Evolutionary conservation across 2,113 vertebrate genomes (phyloP), one percentile per base, ranked within the genome.

Genomic region (Ovis aries): DNA sequence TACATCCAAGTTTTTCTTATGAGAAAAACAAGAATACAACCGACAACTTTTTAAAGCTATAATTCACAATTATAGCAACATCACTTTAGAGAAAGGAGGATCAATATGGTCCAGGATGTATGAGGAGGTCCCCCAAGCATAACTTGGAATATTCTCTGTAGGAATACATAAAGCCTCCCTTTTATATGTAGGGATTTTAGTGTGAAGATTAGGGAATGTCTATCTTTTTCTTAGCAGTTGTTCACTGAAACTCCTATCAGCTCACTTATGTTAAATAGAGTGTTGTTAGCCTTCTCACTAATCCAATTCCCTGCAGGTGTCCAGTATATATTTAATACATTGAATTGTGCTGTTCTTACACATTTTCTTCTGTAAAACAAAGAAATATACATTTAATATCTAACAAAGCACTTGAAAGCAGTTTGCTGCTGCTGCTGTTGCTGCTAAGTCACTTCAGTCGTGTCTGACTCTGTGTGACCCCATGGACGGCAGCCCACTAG

Each of bases 301-400:
- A 96, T 80, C 88, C 71, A 92, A 7, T 95, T 97, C 93, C 97
- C 55, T 88, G 50, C 71, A 97, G 92, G 81, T 95, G 82, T 60
- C 91, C 71, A 71, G 91, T 97, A 71, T 90, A 92, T 94, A 97
- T 78, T 77, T 59, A 97, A 94, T 7, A 81, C 85, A 81, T 98
- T 97, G 90, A 98, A 98, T 88, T 97, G 8, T 84, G 31, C 52
- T 97, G 16, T 71, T 80, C 86, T 97, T 90, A 96, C 57, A 96
- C 90, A 96, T 97, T 97, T 98, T 97, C 90, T 94, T 80, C 80
- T 1, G 7, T 52, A 97, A 97, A 52, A 86, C 43, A 94, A 97
- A 96, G 43, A 98, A 96, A 97, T 77, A 89, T 1, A 31, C 29
- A 95, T 67, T 64, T 96, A 86, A 45, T 31, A 95, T 53, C 48